Conservation (phyloP, 2,888 invertebrate genomes). For the Euspilapteryx auroguttella region DNA sequence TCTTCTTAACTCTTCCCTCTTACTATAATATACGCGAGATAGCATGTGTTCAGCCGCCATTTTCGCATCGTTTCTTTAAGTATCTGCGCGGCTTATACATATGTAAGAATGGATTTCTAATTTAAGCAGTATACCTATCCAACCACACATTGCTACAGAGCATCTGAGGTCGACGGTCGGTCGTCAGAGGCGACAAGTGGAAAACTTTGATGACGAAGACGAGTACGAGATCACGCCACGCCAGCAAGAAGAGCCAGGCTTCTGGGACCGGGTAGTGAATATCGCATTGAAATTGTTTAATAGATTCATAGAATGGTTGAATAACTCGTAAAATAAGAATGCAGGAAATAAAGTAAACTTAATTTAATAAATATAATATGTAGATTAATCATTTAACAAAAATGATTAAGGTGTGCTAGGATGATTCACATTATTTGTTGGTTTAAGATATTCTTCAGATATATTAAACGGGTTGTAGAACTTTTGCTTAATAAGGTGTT, state of each 20-base stretch:
- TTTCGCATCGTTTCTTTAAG: too few species aligned
- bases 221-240: slow-evolving; percentile 23
- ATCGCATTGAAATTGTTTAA: slow-evolving; percentile 42
- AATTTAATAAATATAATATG: too few species aligned
- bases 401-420: slow-evolving; percentile 2
- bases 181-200: slow-evolving; percentile 30
- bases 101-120: background rate
- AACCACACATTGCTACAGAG: background rate
- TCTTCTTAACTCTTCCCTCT: too few species aligned
- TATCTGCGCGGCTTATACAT: too few species aligned
- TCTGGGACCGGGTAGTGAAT: slow-evolving; percentile 47
- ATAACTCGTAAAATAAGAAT: slow-evolving; percentile 15
- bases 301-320: slow-evolving; percentile 47
- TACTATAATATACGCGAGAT: too few species aligned
- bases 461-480: slow-evolving; percentile 35
- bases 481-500: slow-evolving; percentile 20
- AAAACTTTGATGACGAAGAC: slow-evolving; percentile 29
- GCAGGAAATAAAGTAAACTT: too few species aligned
- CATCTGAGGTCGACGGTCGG: background rate
- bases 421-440: slow-evolving; percentile 5
- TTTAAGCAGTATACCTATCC: too few species aligned
- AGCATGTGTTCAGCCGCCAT: too few species aligned
- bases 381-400: background rate
- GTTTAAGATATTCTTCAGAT: slow-evolving; percentile 19
- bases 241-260: slow-evolving; percentile 32